A percentile compares a stretch with the other conserved stretches of the same genome.
These are phyloP conservation scores for Gonatopus flavifemur DNA, from an alignment of 1,140 invertebrate species.

Conservation along the genomic window DNA sequence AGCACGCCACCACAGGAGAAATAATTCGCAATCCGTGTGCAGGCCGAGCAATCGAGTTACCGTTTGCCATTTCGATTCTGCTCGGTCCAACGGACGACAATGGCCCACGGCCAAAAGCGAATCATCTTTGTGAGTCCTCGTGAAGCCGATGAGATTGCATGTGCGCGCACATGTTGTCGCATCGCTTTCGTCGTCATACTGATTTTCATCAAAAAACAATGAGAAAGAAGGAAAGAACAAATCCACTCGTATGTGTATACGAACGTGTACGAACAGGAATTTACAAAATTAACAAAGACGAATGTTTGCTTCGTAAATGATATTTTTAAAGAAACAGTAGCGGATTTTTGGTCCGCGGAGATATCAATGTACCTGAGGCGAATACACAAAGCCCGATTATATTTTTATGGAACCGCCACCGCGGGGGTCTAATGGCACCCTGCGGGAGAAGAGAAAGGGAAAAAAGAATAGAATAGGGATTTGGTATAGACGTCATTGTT, in stretches of 20 bases:
- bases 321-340: constrained; percentile 22
- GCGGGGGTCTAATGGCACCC: constrained; percentile 49
- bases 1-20: constrained; percentile 47
- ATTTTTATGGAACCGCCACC: constrained; percentile 48
- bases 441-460: constrained; percentile 9
- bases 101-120: constrained; percentile 48
- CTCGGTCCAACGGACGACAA: constrained; percentile 52
- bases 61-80: constrained; percentile 55
- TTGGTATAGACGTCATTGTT: constrained; percentile 55
- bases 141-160: constrained; percentile 29
- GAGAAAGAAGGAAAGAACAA: no score
- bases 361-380: constrained; percentile 33
- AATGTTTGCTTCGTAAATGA: no score
- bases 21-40: constrained; percentile 52
- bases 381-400: constrained; percentile 41
- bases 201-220: no score
- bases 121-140: constrained; percentile 53
- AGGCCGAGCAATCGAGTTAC: constrained; percentile 51
- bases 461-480: constrained; percentile 41
- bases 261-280: no score
- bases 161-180: constrained; percentile 11
- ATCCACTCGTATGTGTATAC: no score
- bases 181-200: no score
- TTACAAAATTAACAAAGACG: no score
- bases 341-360: constrained; percentile 27